A percentile compares a stretch with the other conserved stretches of the same genome.
These are phyloP conservation scores for Vipera latastei DNA, from an alignment of 2,797 vertebrate species.

Conservation along the genomic window DNA sequence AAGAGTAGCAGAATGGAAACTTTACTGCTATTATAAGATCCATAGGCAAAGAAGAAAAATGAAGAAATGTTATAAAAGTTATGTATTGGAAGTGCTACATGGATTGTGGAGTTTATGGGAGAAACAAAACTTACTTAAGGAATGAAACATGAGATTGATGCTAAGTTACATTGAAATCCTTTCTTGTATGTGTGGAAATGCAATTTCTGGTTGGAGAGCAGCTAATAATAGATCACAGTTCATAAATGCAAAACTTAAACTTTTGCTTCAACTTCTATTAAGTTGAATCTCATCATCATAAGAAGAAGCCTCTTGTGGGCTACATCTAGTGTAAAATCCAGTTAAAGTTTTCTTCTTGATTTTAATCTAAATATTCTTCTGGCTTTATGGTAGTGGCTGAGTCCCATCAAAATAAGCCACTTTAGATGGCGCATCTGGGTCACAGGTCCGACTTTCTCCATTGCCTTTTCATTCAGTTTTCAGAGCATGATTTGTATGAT, in stretches of 20 bases:
- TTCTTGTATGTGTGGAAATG: not conserved
- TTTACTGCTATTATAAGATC: not conserved
- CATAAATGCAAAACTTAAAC: not conserved
- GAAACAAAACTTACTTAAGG: slow-evolving; percentile 2
- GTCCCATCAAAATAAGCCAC: slow-evolving; percentile 6
- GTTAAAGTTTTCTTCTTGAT: slow-evolving; percentile 7
- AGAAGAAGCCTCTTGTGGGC: not conserved
- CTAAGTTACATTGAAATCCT: not conserved
- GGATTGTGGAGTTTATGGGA: not conserved
- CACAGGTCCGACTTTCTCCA: slow-evolving; percentile 1
- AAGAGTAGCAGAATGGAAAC: not conserved
- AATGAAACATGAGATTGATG: not conserved
- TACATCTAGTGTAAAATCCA: slow-evolving; percentile 11
- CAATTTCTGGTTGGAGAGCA: not conserved
- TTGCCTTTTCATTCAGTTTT: not conserved
- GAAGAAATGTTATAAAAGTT: not conserved
- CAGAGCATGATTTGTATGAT: not conserved
- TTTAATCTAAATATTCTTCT: not conserved
- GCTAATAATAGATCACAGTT: not conserved
- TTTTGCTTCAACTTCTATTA: not conserved
- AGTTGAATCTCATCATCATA: not conserved
- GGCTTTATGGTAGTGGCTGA: not conserved
- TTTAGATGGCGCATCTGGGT: not conserved
- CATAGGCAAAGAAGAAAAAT: not conserved
- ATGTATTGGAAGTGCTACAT: slow-evolving; percentile 6